A percentile compares a stretch with the other conserved stretches of the same genome.
These are phyloP conservation scores for Canis aureus DNA, from an alignment of 2,113 vertebrate genomes.

Conservation along the genomic window DNA sequence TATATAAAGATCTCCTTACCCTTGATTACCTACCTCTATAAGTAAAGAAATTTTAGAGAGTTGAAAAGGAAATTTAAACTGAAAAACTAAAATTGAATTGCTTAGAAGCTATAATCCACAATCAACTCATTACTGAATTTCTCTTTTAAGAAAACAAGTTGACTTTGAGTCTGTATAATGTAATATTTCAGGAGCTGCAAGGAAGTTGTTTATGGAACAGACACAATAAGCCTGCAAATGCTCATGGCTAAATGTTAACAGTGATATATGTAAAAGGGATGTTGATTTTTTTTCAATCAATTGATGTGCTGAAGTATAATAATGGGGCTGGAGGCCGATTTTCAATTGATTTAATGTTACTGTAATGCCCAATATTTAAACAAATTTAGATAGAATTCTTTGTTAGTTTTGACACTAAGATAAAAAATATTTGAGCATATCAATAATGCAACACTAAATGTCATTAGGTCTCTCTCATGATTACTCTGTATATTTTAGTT, in stretches of 20 bases:
- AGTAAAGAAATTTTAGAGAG: not conserved
- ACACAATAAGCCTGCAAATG: not conserved
- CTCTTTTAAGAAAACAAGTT: not conserved
- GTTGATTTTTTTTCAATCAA: not conserved
- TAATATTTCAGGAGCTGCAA: not conserved
- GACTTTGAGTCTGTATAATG: not conserved
- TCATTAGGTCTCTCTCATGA: not conserved
- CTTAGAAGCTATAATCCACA: not conserved
- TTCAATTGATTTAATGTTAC: not conserved
- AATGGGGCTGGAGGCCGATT: not conserved
- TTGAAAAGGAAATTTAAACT: slow-evolving; percentile 47
- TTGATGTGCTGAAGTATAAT: not conserved
- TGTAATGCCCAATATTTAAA: slow-evolving; percentile 14
- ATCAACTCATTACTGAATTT: not conserved
- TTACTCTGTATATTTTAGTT: not conserved
- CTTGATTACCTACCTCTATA: not conserved
- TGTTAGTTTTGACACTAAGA: not conserved
- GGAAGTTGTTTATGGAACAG: not conserved
- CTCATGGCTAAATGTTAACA: not conserved
- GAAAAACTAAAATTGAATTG: not conserved
- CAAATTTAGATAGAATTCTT: not conserved
- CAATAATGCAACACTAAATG: slow-evolving; percentile 1
- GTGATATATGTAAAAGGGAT: not conserved
- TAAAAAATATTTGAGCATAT: slow-evolving; percentile 40
- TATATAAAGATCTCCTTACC: not conserved